A percentile compares a stretch with the other conserved stretches of the same genome.
Evolutionary conservation across 2,888 invertebrate genomes (phyloP).

Genomic region (Pseudococcus viburni): DNA sequence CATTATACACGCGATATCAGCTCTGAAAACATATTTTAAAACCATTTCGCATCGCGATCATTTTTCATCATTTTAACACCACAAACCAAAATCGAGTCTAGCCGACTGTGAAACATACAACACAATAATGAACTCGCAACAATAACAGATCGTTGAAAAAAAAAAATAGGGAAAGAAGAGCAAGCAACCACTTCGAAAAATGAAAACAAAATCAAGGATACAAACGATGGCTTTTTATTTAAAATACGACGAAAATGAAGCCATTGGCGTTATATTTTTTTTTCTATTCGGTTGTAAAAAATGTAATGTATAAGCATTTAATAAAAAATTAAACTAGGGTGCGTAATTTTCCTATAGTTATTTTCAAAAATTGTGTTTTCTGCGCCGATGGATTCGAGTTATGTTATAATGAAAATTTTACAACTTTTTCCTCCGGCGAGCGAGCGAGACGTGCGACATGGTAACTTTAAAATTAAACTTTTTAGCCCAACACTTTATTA

Average conservation of each 20-base stretch:
- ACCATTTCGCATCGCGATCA: constrained; percentile 10
- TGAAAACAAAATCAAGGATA: constrained; percentile 2
- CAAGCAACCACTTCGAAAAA: neutral
- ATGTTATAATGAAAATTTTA: constrained; percentile 35
- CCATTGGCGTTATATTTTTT: neutral
- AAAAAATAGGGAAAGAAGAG: no score
- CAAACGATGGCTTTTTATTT: neutral
- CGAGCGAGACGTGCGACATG: no score
- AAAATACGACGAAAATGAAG: constrained; percentile 1
- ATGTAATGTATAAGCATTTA: neutral
- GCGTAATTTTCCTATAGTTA: neutral
- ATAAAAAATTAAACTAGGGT: neutral
- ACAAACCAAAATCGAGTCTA: neutral
- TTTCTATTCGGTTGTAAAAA: neutral
- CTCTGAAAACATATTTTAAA: neutral
- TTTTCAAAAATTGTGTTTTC: constrained; percentile 6
- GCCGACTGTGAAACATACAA: neutral
- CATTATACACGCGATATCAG: constrained; percentile 31
- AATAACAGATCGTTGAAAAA: neutral
- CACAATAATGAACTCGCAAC: neutral
- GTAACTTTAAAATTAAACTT: constrained; percentile 18
- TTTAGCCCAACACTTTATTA: constrained; percentile 2
- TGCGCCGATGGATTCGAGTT: neutral
- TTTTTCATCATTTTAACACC: constrained; percentile 16
- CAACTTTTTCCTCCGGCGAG: neutral